Conservation (phyloP, 2,888 invertebrate genomes). For the Cactoblastis cactorum region DNA sequence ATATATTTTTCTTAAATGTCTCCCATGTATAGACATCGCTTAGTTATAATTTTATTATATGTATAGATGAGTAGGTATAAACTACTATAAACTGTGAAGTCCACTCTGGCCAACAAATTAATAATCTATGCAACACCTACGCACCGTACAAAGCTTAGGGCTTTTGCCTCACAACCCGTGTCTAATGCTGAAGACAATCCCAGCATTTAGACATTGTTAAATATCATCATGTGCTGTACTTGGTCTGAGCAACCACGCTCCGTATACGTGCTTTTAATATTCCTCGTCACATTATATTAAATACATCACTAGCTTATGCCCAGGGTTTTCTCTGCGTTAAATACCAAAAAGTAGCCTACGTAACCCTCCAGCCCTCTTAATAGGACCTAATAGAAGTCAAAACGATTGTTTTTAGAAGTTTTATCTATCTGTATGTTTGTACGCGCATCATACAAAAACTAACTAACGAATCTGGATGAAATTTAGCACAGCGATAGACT, state of each 20-base stretch:
- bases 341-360: no score
- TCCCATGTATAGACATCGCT: no score
- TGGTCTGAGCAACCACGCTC: constrained; percentile 54
- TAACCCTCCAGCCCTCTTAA: no score
- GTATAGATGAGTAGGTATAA: no score
- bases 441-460: no score
- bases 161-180: constrained; percentile 47
- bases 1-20: no score
- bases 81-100: not conserved
- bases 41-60: no score
- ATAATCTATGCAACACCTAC: constrained; percentile 55
- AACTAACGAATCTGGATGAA: no score
- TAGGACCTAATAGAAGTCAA: no score
- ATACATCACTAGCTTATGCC: not conserved
- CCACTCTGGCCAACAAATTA: constrained; percentile 23
- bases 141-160: constrained; percentile 42
- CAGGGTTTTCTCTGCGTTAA: not conserved
- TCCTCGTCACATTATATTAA: not conserved
- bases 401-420: no score
- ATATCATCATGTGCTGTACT: constrained; percentile 62
- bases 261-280: constrained; percentile 4
- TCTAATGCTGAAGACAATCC: constrained; percentile 68
- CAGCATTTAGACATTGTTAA: constrained; percentile 70
- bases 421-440: no score
- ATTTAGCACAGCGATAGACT: no score